Conservation (phyloP, 2,113 vertebrate genomes). For the Speoplatyrhinus poulsoni region DNA sequence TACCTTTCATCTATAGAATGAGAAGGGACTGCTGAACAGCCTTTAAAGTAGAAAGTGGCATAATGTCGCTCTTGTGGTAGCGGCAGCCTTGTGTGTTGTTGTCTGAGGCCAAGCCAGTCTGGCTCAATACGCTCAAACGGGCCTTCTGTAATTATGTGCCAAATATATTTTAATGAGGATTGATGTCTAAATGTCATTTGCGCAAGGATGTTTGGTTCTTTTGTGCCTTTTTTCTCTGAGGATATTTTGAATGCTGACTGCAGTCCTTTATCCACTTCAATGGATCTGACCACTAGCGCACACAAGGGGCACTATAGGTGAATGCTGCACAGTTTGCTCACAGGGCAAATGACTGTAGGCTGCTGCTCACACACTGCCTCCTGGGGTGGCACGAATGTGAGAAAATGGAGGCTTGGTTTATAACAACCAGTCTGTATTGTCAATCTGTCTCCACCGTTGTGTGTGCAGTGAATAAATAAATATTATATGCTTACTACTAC, state of each 20-base stretch:
- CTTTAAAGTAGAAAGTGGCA: conserved; percentile 50
- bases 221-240: conserved; percentile 11
- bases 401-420: conserved; percentile 42
- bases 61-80: conserved; percentile 47
- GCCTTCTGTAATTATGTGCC: conserved; percentile 77
- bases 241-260: conserved; percentile 19
- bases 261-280: conserved; percentile 16
- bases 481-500: too few species aligned
- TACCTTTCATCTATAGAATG: conserved; percentile 51
- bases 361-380: conserved; percentile 39
- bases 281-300: conserved; percentile 18
- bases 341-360: conserved; percentile 3
- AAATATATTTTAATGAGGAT: conserved; percentile 75
- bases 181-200: conserved; percentile 62
- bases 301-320: conserved; percentile 5
- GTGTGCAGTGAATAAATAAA: conserved; percentile 19
- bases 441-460: conserved; percentile 45
- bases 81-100: conserved; percentile 53
- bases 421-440: conserved; percentile 25
- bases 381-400: conserved; percentile 51
- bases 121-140: conserved; percentile 33
- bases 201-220: conserved; percentile 41
- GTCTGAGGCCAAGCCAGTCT: conserved; percentile 41
- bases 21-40: conserved; percentile 33
- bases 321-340: conserved; percentile 23